phyloP scores from a whole-genome alignment of 2,797 vertebrate genomes.

The Thripadectes ignobilis region DNA sequence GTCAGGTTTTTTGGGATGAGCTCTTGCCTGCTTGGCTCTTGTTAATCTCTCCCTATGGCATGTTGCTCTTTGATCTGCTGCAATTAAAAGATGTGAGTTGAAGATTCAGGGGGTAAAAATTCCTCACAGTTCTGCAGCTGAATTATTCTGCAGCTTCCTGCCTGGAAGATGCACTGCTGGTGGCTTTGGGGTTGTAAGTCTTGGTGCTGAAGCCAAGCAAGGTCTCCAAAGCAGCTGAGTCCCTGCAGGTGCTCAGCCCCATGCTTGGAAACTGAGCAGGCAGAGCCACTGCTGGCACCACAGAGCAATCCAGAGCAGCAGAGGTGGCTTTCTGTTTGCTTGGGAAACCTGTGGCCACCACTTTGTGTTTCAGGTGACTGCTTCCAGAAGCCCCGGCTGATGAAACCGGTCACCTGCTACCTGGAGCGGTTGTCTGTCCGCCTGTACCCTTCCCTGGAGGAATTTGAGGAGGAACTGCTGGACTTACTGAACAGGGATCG shows the following conservation, averaged over 20 bases:
- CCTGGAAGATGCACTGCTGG: not conserved
- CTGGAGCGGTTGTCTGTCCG: slow-evolving; percentile 83
- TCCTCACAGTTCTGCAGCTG: not conserved
- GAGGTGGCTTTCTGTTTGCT: not conserved
- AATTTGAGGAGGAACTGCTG: slow-evolving; percentile 89
- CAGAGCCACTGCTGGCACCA: not conserved
- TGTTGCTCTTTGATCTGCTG: not conserved
- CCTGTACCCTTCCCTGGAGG: slow-evolving; percentile 87
- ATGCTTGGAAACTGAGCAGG: not conserved
- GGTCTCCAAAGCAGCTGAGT: not conserved
- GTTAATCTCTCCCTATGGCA: not conserved
- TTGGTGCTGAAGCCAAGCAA: not conserved
- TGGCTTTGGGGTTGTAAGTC: not conserved
- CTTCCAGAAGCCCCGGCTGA: slow-evolving; percentile 84
- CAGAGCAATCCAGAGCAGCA: not conserved
- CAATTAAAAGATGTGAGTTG: not conserved
- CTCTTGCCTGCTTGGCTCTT: accelerated
- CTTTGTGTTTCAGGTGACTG: slow-evolving; percentile 76
- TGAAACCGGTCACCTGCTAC: slow-evolving; percentile 79
- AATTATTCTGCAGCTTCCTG: not conserved
- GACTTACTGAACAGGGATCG: slow-evolving; percentile 82
- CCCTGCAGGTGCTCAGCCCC: not conserved
- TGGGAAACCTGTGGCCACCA: not conserved
- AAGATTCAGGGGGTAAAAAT: not conserved
- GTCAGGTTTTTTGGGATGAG: not conserved